Base-by-base conservation (phyloP, 2,888 invertebrate genomes). In the Deroplatys truncata region DNA sequence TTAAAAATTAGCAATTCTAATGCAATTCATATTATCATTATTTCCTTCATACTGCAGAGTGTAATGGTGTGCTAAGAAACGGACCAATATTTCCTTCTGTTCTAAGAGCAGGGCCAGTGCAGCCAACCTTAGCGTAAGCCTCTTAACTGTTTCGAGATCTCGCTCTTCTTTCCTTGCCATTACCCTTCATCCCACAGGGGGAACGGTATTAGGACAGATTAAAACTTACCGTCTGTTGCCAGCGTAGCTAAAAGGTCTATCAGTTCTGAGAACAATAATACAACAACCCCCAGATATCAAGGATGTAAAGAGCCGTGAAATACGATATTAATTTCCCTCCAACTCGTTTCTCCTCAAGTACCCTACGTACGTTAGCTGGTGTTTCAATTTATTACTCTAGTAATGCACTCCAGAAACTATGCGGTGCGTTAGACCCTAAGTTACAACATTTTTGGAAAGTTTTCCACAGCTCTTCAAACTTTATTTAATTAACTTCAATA, bases 1-100 rank as follows among this genome's bases (percentile, higher is more conserved):
- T 72, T 31, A 87, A 87, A 43, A 83, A 87, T 87, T 87, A 87
- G 87, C 82, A 87, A 83, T 87, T 87, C 35, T 87, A 87, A 87
- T 87, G 15, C 35, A 87, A 87, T 83, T 87, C 43, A 28, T 83
- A 87, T 87, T 87, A 83, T 87, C 87, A 43, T 87, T 87, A 86
- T 29, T 83, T 87, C 35, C 83, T 87, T 83, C 82, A 10, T 83
- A 87, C 4, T 87, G 31, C 83, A 82, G 83, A 25, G 28, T 31
- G 87, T 35, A 83, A 87, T 87, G 83, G 87, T 20, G 56, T 87
- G 87, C 43, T 87, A 87, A 87, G 87, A 87, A 87, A 87, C 28
- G 87, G 87, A 15, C 35, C 87, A 82, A 87, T 87, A 87, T 87
- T 87, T 87, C 83, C 87, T 87, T 83, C 87, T 87, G 56, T 72